Evolutionary conservation across 2,797 vertebrate genomes (phyloP).

Genomic region (Hippopotamyrus pictus): DNA sequence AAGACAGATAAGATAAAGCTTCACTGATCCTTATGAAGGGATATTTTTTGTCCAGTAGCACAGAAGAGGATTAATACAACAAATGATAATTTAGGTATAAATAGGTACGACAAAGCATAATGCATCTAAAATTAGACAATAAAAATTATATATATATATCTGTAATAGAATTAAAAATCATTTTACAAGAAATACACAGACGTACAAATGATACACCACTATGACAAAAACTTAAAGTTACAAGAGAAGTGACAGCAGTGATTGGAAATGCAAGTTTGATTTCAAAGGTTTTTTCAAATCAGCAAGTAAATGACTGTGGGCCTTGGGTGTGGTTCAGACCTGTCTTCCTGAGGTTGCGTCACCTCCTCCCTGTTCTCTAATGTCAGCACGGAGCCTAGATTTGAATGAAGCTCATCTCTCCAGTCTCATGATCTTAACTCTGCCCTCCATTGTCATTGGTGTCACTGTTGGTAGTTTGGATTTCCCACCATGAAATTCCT

Average conservation of each 20-base stretch:
- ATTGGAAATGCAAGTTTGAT: neutral
- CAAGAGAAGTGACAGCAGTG: neutral
- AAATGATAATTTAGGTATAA: neutral
- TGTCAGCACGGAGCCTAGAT: neutral
- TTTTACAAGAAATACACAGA: neutral
- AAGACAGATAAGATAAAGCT: neutral
- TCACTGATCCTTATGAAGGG: neutral
- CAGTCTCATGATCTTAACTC: neutral
- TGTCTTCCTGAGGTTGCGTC: neutral
- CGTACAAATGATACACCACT: neutral
- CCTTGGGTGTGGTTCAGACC: neutral
- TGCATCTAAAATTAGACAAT: neutral
- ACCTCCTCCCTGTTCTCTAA: neutral
- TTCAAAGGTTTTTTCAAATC: neutral
- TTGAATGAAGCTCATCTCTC: neutral
- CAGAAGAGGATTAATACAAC: neutral
- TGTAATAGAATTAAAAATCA: neutral
- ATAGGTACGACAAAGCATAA: neutral
- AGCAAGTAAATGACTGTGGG: neutral
- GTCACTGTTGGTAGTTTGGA: neutral
- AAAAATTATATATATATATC: neutral
- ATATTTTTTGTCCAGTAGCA: neutral
- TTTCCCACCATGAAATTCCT: neutral
- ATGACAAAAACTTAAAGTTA: neutral
- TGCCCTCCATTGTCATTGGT: neutral